Conservation (phyloP, 2,113 vertebrate genomes). For the Petroica traversi region DNA sequence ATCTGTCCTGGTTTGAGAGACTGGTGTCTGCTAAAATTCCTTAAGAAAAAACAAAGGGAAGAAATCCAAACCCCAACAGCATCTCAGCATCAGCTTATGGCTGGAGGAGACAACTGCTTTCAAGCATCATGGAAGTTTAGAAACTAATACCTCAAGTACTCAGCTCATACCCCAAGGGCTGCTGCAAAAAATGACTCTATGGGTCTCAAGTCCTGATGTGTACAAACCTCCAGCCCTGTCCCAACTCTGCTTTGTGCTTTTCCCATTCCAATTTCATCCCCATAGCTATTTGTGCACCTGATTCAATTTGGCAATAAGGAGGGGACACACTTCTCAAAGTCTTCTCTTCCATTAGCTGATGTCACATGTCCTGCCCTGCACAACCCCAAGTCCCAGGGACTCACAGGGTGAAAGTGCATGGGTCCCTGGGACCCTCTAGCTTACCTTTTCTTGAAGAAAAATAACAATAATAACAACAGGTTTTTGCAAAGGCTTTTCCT, state of each 20-base stretch:
- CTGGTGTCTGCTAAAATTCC: no score
- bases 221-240: background rate
- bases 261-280: background rate
- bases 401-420: background rate
- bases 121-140: background rate
- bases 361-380: background rate
- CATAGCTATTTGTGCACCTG: background rate
- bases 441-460: background rate
- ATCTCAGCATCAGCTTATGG: background rate
- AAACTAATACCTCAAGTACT: fast-evolving
- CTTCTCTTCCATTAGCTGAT: background rate
- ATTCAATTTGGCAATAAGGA: background rate
- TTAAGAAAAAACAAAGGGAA: no score
- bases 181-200: fast-evolving
- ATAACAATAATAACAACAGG: background rate
- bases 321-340: background rate
- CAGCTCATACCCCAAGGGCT: background rate
- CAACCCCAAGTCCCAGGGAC: fast-evolving
- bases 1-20: no score
- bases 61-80: no score
- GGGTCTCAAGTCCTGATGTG: background rate
- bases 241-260: background rate
- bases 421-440: background rate
- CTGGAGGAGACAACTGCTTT: background rate
- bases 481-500: background rate